These are phyloP conservation scores for Plusia festucae DNA, from an alignment of 2,888 invertebrate species.

Conservation along the genomic window DNA sequence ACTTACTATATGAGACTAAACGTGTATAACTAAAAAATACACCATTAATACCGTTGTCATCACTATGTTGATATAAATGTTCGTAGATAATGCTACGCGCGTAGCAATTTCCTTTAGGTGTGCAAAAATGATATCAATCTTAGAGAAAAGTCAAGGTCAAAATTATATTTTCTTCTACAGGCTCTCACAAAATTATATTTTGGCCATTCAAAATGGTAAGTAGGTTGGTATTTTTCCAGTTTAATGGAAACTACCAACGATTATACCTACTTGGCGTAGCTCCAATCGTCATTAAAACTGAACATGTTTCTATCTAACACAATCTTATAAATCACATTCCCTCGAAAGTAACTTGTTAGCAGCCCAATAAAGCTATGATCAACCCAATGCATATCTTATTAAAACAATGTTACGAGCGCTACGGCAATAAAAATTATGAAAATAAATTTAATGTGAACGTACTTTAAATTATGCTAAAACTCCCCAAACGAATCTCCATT, in stretches of 20 bases:
- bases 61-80: too few relatives aligned
- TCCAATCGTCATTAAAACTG: neutral
- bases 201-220: neutral
- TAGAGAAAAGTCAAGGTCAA: too few relatives aligned
- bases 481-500: conserved; percentile 69
- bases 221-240: neutral
- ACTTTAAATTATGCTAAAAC: conserved; percentile 76
- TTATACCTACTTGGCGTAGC: too few relatives aligned
- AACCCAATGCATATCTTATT: conserved; percentile 49
- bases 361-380: conserved; percentile 6
- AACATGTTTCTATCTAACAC: neutral
- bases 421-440: conserved; percentile 74
- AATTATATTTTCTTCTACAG: too few relatives aligned
- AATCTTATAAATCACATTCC: neutral
- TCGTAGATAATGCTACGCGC: too few relatives aligned
- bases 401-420: conserved; percentile 66
- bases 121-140: too few relatives aligned
- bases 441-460: conserved; percentile 71
- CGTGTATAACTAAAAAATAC: too few relatives aligned
- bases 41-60: too few relatives aligned
- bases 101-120: too few relatives aligned
- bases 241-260: neutral
- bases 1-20: too few relatives aligned
- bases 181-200: too few relatives aligned
- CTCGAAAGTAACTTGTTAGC: neutral